Conservation (phyloP, 2,888 invertebrate species). For the Meteorus colon region DNA sequence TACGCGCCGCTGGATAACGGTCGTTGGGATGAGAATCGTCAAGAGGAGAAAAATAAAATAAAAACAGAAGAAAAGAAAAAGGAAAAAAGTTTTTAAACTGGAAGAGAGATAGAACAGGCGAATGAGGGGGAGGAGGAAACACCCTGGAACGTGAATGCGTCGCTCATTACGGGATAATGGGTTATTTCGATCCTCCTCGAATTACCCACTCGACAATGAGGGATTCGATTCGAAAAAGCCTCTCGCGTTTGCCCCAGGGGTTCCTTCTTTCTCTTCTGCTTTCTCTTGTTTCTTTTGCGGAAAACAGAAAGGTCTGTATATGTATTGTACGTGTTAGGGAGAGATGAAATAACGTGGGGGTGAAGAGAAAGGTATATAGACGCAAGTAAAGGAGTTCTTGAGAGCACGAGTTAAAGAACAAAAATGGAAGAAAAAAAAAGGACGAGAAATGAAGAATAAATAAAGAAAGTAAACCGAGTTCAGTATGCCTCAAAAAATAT, state of each 20-base stretch:
- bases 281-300: slow-evolving; percentile 34
- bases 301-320: slow-evolving; percentile 13
- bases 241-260: slow-evolving; percentile 34
- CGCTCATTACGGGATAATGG: slow-evolving; percentile 70
- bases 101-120: too few species aligned
- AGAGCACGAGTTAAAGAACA: slow-evolving; percentile 26
- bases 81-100: too few species aligned
- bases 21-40: slow-evolving; percentile 34
- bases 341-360: slow-evolving; percentile 16
- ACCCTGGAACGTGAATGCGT: slow-evolving; percentile 59
- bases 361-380: slow-evolving; percentile 3
- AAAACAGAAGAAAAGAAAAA: too few species aligned
- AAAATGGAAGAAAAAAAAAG: slow-evolving; percentile 23
- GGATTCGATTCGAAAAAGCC: slow-evolving; percentile 66
- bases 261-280: slow-evolving; percentile 8
- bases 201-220: slow-evolving; percentile 70
- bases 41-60: background rate
- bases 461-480: slow-evolving; percentile 16
- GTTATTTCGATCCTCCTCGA: slow-evolving; percentile 71
- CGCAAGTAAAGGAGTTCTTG: background rate
- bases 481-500: slow-evolving; percentile 29
- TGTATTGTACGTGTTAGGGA: background rate
- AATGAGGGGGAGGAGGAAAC: slow-evolving; percentile 37
- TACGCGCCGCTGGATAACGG: slow-evolving; percentile 53
- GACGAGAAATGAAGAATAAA: slow-evolving; percentile 9